phyloP scores from a whole-genome alignment of 23 tunicate genomes.

The Styela clava region DNA sequence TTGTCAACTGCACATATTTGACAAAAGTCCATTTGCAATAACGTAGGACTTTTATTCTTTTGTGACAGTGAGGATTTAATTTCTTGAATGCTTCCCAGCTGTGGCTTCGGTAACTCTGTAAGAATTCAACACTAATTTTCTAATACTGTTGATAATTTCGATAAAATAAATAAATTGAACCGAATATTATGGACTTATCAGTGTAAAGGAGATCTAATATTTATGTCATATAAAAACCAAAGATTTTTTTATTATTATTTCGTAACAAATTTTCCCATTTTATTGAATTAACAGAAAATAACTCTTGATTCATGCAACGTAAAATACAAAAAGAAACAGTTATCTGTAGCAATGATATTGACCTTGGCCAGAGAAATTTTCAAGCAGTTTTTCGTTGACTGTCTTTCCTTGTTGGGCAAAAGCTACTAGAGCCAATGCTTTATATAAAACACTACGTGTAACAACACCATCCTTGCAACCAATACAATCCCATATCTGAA shows the following conservation, averaged over 20 bases:
- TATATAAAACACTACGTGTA: conserved; percentile 55
- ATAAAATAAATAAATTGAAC: not conserved
- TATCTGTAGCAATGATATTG: too few species aligned
- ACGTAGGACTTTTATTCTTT: conserved; percentile 58
- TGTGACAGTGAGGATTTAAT: conserved; percentile 29
- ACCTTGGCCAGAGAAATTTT: conserved; percentile 88
- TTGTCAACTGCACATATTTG: conserved; percentile 49
- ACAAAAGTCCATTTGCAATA: conserved; percentile 34
- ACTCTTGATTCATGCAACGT: too few species aligned
- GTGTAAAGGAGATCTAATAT: not conserved
- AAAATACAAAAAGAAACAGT: too few species aligned
- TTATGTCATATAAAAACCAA: too few species aligned
- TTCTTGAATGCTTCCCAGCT: conserved; percentile 45
- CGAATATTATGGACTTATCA: not conserved
- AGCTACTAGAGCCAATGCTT: conserved; percentile 80
- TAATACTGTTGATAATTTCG: not conserved
- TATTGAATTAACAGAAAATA: too few species aligned
- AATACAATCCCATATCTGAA: conserved; percentile 75
- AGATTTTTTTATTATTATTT: too few species aligned
- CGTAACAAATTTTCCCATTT: too few species aligned
- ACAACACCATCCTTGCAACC: conserved; percentile 64
- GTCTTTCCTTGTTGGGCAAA: conserved; percentile 89
- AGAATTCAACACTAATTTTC: too few species aligned
- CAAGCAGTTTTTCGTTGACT: conserved; percentile 64
- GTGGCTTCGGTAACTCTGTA: conserved; percentile 77